Evolutionary conservation across 2,797 vertebrate species (phyloP).

Genomic region (Dryobates pubescens): DNA sequence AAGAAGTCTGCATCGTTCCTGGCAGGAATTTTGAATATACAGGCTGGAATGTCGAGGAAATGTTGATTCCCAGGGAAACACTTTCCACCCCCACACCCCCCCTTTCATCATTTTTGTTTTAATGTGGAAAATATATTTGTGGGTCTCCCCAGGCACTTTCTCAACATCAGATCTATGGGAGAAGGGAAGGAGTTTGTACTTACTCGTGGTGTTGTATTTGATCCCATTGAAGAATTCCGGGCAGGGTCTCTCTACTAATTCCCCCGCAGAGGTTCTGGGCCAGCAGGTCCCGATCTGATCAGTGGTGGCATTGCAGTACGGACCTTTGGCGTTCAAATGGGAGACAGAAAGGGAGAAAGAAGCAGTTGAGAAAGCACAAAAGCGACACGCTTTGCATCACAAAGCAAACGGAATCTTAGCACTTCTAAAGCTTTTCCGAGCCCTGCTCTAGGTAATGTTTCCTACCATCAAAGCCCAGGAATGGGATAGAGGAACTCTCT

Average conservation of each 20-base stretch:
- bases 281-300: conserved; percentile 99
- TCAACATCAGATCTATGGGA: background rate
- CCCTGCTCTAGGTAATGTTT: background rate
- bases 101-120: background rate
- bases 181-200: conserved; percentile 70
- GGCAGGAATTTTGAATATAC: background rate
- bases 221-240: conserved; percentile 96
- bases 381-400: conserved; percentile 21
- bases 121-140: background rate
- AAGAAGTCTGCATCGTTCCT: conserved; percentile 7
- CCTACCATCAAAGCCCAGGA: conserved; percentile 88
- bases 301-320: conserved; percentile 91
- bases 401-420: background rate
- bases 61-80: background rate
- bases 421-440: background rate
- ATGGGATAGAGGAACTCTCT: conserved; percentile 82
- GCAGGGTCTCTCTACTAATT: conserved; percentile 92
- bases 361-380: background rate
- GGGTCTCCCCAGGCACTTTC: background rate
- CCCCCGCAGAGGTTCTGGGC: conserved; percentile 88
- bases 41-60: conserved; percentile 39
- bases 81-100: no score
- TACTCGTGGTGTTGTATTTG: conserved; percentile 97
- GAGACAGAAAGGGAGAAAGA: background rate
- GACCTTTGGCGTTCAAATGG: conserved; percentile 70